Evolutionary conservation across 2,888 invertebrate species (phyloP), one percentile per base, ranked within the genome.

Genomic region (Zeuzera pyrina): DNA sequence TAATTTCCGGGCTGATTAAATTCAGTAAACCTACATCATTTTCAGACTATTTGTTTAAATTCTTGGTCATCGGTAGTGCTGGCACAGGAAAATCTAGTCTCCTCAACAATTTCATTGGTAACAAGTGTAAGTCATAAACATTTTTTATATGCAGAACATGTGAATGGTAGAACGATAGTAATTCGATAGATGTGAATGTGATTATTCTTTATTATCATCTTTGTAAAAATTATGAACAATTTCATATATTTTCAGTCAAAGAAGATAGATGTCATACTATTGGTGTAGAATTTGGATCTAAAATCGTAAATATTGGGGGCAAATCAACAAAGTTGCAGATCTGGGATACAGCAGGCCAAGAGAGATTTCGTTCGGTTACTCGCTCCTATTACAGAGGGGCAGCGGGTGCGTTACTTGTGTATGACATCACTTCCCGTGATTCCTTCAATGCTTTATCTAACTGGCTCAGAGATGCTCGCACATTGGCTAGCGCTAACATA

Each of bases 301-400:
- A 92, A 68, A 90, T 93, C 47, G 87, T 93, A 1, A 91, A 90
- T 64, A 91, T 93, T 41, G 92, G 91, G 10, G 92, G 92, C 0
- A 92, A 92, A 70, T 89, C 90, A 3, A 92, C 93, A 1, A 93
- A 93, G 64, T 70, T 93, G 39, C 93, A 93, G 72, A 91, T 91
- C 56, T 91, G 91, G 91, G 91, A 91, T 49, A 98, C 98, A 3
- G 98, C 98, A 19, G 98, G 98, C 0, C 98, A 98, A 66, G 98
- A 98, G 78, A 88, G 97, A 60, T 98, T 98, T 73, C 89, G 97
- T 51, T 98, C 98, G 28, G 98, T 99, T 39, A 91, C 90, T 0
- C 85, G 92, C 28, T 92, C 91, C 15, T 93, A 93, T 59, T 93
- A 93, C 67, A 81, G 93, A 39, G 95, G 95, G 2, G 95, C 95